Evolutionary conservation across 2,113 vertebrate genomes (phyloP).

Genomic region (Perognathus longimembris): DNA sequence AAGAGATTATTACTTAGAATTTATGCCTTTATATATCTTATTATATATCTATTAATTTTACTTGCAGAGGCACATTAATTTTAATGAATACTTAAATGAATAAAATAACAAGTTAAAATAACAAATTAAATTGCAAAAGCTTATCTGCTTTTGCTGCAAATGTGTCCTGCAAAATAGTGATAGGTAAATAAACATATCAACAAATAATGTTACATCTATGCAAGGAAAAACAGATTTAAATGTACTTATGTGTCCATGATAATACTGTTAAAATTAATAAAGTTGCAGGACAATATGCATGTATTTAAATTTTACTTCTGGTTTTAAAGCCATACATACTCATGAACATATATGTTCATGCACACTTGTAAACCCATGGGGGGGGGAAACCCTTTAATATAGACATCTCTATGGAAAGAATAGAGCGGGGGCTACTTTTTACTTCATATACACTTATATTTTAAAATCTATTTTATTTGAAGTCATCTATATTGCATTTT

Average conservation of each 20-base stretch:
- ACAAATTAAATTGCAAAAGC: conserved; percentile 17
- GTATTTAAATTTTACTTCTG: background rate
- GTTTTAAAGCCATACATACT: conserved; percentile 10
- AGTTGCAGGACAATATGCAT: background rate
- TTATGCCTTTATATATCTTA: background rate
- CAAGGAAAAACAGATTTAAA: conserved; percentile 4
- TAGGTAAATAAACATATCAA: background rate
- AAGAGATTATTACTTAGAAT: background rate
- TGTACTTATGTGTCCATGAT: background rate
- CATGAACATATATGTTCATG: background rate
- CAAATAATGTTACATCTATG: conserved; percentile 1
- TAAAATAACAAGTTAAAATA: conserved; percentile 24
- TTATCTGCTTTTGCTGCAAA: conserved; percentile 8
- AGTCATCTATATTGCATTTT: background rate
- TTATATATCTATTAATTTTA: conserved; percentile 1
- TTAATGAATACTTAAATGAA: conserved; percentile 20
- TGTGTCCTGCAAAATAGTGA: conserved; percentile 1
- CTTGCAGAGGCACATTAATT: conserved; percentile 17
- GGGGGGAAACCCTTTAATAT: background rate
- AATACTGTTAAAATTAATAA: conserved; percentile 53
- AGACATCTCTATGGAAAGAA: background rate
- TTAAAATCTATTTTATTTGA: conserved; percentile 50
- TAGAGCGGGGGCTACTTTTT: background rate
- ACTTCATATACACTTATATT: background rate
- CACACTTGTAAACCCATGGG: background rate